A percentile compares a stretch with the other conserved stretches of the same genome.
These are phyloP conservation scores for Australoheros scitulus DNA, from an alignment of 2,113 vertebrate genomes.

Conservation along the genomic window DNA sequence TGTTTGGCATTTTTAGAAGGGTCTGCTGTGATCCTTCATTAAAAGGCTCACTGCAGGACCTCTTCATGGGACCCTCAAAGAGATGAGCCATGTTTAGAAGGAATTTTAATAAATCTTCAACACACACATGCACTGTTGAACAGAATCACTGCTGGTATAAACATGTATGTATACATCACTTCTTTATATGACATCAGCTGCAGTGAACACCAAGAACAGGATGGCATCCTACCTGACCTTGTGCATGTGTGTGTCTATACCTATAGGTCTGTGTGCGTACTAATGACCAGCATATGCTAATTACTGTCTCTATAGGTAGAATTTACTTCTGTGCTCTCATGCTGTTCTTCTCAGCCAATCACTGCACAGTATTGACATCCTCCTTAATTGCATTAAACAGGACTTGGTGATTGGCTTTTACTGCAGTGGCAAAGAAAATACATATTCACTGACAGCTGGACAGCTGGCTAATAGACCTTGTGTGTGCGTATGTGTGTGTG, in stretches of 20 bases:
- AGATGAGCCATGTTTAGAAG: slow-evolving; percentile 95
- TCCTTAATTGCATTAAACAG: slow-evolving; percentile 73
- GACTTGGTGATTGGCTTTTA: slow-evolving; percentile 68
- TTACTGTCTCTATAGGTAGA: slow-evolving; percentile 82
- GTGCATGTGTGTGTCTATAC: not conserved
- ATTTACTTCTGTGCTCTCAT: slow-evolving; percentile 30
- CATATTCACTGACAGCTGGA: slow-evolving; percentile 63
- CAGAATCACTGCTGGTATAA: slow-evolving; percentile 73
- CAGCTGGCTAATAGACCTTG: slow-evolving; percentile 59
- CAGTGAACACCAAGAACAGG: slow-evolving; percentile 63
- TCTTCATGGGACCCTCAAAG: slow-evolving; percentile 89
- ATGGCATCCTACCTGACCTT: slow-evolving; percentile 79
- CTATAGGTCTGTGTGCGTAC: slow-evolving; percentile 72
- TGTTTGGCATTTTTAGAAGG: slow-evolving; percentile 90
- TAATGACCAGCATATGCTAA: slow-evolving; percentile 95
- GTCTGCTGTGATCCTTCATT: slow-evolving; percentile 97
- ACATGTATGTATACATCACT: not conserved
- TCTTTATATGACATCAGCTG: slow-evolving; percentile 21
- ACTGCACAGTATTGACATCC: slow-evolving; percentile 55
- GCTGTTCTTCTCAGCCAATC: slow-evolving; percentile 79
- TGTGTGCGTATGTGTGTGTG: slow-evolving; percentile 8
- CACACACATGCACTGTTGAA: slow-evolving; percentile 81
- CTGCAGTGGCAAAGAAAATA: slow-evolving; percentile 50
- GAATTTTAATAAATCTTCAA: slow-evolving; percentile 93
- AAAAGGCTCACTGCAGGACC: slow-evolving; percentile 95